Evolutionary conservation across 2,888 invertebrate genomes (phyloP).

Genomic region (Dendrolimus houi): DNA sequence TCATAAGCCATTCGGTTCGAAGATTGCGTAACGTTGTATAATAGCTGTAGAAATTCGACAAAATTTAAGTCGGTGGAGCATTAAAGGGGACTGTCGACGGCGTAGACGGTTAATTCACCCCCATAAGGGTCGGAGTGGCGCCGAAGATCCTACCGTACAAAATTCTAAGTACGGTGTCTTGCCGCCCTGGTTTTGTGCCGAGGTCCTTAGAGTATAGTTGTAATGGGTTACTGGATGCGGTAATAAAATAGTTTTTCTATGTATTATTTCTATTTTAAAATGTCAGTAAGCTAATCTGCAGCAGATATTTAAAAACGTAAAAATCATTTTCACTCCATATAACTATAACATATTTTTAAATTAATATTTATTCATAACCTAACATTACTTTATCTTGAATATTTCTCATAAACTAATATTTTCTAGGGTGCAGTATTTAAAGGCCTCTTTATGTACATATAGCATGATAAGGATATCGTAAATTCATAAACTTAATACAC

Average conservation of each 20-base stretch:
- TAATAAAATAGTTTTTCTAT: not conserved
- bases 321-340: too few relatives aligned
- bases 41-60: slow-evolving; percentile 68
- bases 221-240: not conserved
- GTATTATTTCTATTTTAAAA: not conserved
- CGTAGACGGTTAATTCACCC: slow-evolving; percentile 70
- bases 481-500: too few relatives aligned
- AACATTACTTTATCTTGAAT: too few relatives aligned
- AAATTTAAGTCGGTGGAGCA: slow-evolving; percentile 71
- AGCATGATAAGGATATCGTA: too few relatives aligned
- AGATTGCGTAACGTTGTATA: slow-evolving; percentile 62
- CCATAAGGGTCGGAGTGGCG: slow-evolving; percentile 72
- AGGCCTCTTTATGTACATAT: too few relatives aligned
- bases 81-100: slow-evolving; percentile 65
- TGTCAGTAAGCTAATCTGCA: too few relatives aligned
- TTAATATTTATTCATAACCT: too few relatives aligned
- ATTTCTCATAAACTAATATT: too few relatives aligned
- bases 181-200: slow-evolving; percentile 24
- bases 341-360: too few relatives aligned
- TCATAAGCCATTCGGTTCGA: slow-evolving; percentile 58
- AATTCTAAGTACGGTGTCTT: slow-evolving; percentile 62
- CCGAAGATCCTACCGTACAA: slow-evolving; percentile 69
- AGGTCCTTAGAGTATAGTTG: slow-evolving; percentile 5
- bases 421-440: too few relatives aligned
- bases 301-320: too few relatives aligned